Evolutionary conservation across 2,888 invertebrate genomes (phyloP).

Genomic region (Teleogryllus oceanicus): DNA sequence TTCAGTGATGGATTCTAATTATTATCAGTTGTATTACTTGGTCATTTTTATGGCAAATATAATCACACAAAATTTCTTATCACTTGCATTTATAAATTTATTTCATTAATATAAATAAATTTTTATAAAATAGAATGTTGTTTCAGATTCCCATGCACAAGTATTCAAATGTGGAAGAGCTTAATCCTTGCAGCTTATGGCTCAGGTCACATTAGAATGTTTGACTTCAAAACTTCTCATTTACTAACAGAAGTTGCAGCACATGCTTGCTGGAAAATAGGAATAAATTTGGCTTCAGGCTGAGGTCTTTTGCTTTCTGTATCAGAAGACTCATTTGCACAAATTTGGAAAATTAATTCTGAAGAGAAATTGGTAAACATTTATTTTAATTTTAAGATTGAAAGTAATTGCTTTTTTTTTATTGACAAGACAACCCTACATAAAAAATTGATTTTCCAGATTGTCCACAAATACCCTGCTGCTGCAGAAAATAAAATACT

Average conservation of each 20-base stretch:
- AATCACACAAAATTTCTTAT: too few species aligned
- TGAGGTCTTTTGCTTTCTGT: conserved; percentile 40
- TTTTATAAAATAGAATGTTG: too few species aligned
- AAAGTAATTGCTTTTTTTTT: not conserved
- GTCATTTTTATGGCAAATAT: too few species aligned
- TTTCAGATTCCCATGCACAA: conserved; percentile 41
- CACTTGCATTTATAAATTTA: too few species aligned
- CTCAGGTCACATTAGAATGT: conserved; percentile 42
- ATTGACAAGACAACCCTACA: not conserved
- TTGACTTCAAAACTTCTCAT: conserved; percentile 35
- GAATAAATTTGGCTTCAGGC: conserved; percentile 41
- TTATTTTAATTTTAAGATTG: not conserved
- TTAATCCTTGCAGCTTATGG: conserved; percentile 41
- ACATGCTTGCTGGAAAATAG: conserved; percentile 43
- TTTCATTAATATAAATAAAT: too few species aligned
- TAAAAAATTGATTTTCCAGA: conserved; percentile 37
- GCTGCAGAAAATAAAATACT: conserved; percentile 41
- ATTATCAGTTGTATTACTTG: too few species aligned
- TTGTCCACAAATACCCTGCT: conserved; percentile 39
- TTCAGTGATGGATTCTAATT: too few species aligned
- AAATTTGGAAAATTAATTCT: conserved; percentile 39
- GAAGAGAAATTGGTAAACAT: conserved; percentile 33
- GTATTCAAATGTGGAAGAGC: conserved; percentile 39
- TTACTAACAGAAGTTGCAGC: conserved; percentile 41
- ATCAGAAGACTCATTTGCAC: conserved; percentile 43